These are phyloP conservation scores for Clarias fuscus DNA, from an alignment of 2,797 vertebrate genomes.

Conservation along the genomic window DNA sequence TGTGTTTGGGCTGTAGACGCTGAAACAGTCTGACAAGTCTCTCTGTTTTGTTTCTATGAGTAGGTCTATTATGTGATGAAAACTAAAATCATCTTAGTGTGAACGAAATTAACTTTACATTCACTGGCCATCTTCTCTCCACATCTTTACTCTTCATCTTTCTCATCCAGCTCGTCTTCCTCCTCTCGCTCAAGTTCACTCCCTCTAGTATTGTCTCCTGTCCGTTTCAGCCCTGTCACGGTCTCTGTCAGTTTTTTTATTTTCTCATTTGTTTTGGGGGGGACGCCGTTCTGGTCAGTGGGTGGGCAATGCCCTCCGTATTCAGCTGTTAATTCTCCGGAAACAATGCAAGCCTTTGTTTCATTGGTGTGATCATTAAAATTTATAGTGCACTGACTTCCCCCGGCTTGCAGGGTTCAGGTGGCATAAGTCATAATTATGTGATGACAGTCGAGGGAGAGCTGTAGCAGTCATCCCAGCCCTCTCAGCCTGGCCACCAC, in stretches of 20 bases:
- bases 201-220: no score
- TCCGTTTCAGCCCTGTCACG: neutral
- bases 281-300: slow-evolving; percentile 25
- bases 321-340: slow-evolving; percentile 59
- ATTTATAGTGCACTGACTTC: slow-evolving; percentile 77
- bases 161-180: neutral
- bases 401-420: slow-evolving; percentile 69
- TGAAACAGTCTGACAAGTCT: slow-evolving; percentile 9
- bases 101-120: neutral
- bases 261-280: neutral
- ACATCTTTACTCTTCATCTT: neutral
- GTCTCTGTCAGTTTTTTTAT: slow-evolving; percentile 44
- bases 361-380: slow-evolving; percentile 76
- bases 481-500: slow-evolving; percentile 65
- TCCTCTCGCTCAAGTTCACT: neutral
- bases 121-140: slow-evolving; percentile 1
- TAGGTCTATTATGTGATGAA: slow-evolving; percentile 20
- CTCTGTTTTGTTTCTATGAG: slow-evolving; percentile 4
- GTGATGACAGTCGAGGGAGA: slow-evolving; percentile 69
- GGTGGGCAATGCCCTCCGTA: slow-evolving; percentile 43
- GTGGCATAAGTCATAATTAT: slow-evolving; percentile 80
- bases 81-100: neutral
- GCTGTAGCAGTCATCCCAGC: slow-evolving; percentile 57
- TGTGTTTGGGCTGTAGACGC: slow-evolving; percentile 24
- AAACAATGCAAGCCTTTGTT: slow-evolving; percentile 63